Percentiles rank a stretch among this genome's conserved stretches.
Conservation (phyloP, 2,113 vertebrate genomes). For the Nyctereutes procyonoides region DNA sequence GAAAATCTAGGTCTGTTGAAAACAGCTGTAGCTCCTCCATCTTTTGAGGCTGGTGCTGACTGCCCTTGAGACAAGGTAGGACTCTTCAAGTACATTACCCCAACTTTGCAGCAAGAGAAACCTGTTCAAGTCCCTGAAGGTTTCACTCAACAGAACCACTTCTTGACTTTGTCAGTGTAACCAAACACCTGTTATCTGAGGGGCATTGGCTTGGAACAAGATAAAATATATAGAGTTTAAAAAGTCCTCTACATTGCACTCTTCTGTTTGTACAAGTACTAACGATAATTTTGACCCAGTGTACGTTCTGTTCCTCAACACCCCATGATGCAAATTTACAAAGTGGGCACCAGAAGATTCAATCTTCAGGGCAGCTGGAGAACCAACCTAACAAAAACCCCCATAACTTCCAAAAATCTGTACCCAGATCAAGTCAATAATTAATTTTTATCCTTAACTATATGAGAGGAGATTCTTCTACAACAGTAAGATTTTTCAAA, state of each 20-base stretch:
- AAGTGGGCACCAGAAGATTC: constrained; percentile 55
- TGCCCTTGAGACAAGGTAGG: background rate
- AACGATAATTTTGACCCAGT: constrained; percentile 35
- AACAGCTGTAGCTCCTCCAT: background rate
- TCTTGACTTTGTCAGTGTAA: constrained; percentile 28
- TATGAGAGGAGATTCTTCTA: background rate
- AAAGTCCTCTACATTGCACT: background rate
- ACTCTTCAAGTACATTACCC: background rate
- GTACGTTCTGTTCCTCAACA: constrained; percentile 21
- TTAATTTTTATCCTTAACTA: background rate
- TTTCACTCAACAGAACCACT: constrained; percentile 6
- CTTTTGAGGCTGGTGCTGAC: background rate
- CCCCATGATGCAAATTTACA: constrained; percentile 46
- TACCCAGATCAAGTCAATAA: background rate
- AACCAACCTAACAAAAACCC: background rate
- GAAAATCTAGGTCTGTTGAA: background rate
- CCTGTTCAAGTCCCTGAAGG: background rate
- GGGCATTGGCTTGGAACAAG: constrained; percentile 23
- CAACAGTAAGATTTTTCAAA: background rate
- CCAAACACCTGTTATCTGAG: constrained; percentile 40
- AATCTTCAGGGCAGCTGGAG: background rate
- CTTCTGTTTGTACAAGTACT: background rate
- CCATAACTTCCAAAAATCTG: background rate
- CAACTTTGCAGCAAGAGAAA: background rate
- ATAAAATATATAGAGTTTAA: background rate